Percentiles rank a stretch among this genome's conserved stretches.
These are phyloP conservation scores for Halichoeres trimaculatus DNA, from an alignment of 2,113 vertebrate genomes.

Conservation along the genomic window DNA sequence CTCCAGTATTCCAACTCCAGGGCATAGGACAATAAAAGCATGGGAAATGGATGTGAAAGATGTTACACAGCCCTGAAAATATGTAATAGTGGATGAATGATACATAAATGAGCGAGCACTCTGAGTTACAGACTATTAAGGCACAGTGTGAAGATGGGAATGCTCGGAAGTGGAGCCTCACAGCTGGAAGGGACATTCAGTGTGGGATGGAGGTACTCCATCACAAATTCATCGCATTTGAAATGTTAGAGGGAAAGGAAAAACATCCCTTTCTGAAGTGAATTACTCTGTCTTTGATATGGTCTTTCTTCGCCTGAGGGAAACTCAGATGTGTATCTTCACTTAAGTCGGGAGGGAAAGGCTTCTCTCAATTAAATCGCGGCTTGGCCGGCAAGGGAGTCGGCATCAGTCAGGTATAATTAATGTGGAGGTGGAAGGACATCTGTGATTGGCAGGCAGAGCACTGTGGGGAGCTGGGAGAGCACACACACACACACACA, in stretches of 20 bases:
- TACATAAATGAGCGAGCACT: conserved; percentile 29
- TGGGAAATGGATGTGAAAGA: conserved; percentile 36
- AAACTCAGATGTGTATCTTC: conserved; percentile 21
- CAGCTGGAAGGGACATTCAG: conserved; percentile 44
- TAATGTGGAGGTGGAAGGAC: conserved; percentile 42
- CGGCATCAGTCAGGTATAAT: conserved; percentile 37
- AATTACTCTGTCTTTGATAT: conserved; percentile 24
- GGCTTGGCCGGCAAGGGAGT: conserved; percentile 8
- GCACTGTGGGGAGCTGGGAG: conserved; percentile 15
- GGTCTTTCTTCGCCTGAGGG: conserved; percentile 25
- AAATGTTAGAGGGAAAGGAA: conserved; percentile 13
- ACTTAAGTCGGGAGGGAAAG: conserved; percentile 22
- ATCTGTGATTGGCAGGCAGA: conserved; percentile 36
- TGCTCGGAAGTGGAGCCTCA: conserved; percentile 8
- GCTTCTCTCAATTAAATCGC: conserved; percentile 44
- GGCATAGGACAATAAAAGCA: conserved; percentile 49
- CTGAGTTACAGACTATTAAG: conserved; percentile 49
- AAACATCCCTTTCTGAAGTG: conserved; percentile 10
- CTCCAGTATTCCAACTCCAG: conserved; percentile 28
- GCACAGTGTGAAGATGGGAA: conserved; percentile 30
- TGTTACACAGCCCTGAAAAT: conserved; percentile 32
- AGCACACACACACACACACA: neutral
- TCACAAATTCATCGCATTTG: conserved; percentile 31
- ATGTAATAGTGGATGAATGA: conserved; percentile 41
- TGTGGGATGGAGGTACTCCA: conserved; percentile 1